Base-by-base conservation (phyloP, 2,797 vertebrate genomes). In the Clarias laeviceps region DNA sequence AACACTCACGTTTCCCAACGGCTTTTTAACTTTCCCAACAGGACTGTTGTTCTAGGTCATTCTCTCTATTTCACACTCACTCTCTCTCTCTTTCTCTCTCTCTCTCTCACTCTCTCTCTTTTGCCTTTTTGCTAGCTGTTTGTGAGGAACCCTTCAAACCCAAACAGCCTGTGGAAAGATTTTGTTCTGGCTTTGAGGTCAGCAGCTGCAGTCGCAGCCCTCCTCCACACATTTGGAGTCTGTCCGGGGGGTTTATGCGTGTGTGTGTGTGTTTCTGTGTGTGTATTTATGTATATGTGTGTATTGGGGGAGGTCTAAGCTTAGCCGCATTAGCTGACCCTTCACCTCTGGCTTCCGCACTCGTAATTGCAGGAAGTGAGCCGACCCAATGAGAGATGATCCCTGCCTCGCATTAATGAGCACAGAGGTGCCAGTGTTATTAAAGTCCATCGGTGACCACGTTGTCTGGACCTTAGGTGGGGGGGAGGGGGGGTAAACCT, bases 301-400 rank as follows among this genome's bases (percentile, higher is more conserved):
- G 14, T 62, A 40, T 24, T 37, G 69, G 37, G 69, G 77, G 73
- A 84, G 85, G 66, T 84, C 81, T 77, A 59, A 85, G 56, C 83
- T 88, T 70, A 77, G 80, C 74, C 5, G 85, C 59, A 89, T 89
- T 89, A 88, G 83, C 72, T 68, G 92, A 96, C 96, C 95, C 92
- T 90, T 97, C 95, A 96, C 95, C 95, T 88, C 87, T 78, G 0
- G 88, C 94, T 97, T 97, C 95, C 94, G 95, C 89, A 92, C 89
- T 89, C 90, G 93, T 96, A 96, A 97, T 96, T 96, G 91, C 92
- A 96, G 94, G 93, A 97, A 96, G 93, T 90, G 89, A 94, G 92
- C 92, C 90, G 90, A 89, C 91, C 94, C 93, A 94, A 95, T 95
- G 93, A 93, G 94, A 90, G 86, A 40, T 64, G 61, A 74, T 90